Conservation (phyloP, 2,888 invertebrate species). For the Dichetophora obliterata region DNA sequence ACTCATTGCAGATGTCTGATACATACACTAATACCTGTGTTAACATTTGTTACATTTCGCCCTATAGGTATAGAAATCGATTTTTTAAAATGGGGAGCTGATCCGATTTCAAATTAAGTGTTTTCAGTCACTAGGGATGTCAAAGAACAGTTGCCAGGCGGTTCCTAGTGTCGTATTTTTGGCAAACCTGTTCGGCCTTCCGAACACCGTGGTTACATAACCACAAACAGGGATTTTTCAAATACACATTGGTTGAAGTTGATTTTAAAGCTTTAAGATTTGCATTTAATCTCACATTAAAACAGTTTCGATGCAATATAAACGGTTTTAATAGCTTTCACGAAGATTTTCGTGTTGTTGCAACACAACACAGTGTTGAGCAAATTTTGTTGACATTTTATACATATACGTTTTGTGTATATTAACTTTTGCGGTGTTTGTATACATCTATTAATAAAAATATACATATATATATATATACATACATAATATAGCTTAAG, state of each 20-base stretch:
- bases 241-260: constrained; percentile 15
- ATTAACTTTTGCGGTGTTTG: background rate
- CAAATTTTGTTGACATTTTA: constrained; percentile 14
- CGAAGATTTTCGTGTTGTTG: background rate
- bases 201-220: no score
- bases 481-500: background rate
- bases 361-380: background rate
- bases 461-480: no score
- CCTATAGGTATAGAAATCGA: no score
- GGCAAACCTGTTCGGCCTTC: no score
- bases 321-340: constrained; percentile 15
- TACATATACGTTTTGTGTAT: background rate
- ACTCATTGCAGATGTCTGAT: no score
- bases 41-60: no score
- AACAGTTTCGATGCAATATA: background rate
- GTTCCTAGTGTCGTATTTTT: no score
- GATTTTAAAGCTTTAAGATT: constrained; percentile 33
- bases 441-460: background rate
- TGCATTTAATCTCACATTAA: constrained; percentile 19
- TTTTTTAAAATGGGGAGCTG: no score
- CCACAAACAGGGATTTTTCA: constrained; percentile 40
- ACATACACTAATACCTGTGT: no score
- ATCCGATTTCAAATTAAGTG: no score
- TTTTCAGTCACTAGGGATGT: no score
- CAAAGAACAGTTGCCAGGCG: no score